Percentiles rank a stretch among this genome's conserved stretches.
Conservation (phyloP, 1,140 invertebrate genomes). For the Varroa destructor region DNA sequence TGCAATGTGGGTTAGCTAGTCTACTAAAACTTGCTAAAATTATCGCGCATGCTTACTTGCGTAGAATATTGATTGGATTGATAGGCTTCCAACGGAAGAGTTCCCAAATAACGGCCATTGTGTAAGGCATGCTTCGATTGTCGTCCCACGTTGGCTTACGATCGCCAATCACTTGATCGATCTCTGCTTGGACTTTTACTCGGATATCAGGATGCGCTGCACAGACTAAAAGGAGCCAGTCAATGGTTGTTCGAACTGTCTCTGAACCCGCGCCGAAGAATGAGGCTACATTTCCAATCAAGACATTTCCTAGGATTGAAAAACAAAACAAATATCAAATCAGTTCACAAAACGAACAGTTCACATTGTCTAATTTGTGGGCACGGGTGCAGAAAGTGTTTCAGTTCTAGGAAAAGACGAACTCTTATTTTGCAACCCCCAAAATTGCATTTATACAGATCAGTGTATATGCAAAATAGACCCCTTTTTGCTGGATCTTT, state of each 20-base stretch:
- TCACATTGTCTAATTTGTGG: too few relatives aligned
- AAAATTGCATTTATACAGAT: too few relatives aligned
- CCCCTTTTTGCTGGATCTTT: too few relatives aligned
- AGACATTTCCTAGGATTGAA: conserved; percentile 29
- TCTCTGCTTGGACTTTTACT: conserved; percentile 37
- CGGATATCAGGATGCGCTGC: conserved; percentile 40
- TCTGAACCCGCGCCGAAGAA: conserved; percentile 39
- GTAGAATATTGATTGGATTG: conserved; percentile 35
- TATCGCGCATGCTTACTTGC: conserved; percentile 26
- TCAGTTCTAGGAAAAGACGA: neutral
- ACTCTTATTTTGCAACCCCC: too few relatives aligned
- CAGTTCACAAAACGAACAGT: neutral
- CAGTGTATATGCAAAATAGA: too few relatives aligned
- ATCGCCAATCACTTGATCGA: conserved; percentile 38
- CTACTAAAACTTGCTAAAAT: too few relatives aligned
- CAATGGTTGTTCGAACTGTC: conserved; percentile 39
- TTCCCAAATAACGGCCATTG: conserved; percentile 37
- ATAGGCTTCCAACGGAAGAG: conserved; percentile 36
- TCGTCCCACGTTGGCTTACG: conserved; percentile 35
- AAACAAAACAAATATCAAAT: neutral
- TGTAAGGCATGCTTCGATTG: conserved; percentile 35
- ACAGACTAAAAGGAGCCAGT: conserved; percentile 39
- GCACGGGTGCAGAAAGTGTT: neutral
- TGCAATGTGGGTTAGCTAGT: too few relatives aligned
- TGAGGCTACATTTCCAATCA: conserved; percentile 34